These are phyloP conservation scores for Phengaris alcon DNA, from an alignment of 2,888 invertebrate species.

Conservation along the genomic window DNA sequence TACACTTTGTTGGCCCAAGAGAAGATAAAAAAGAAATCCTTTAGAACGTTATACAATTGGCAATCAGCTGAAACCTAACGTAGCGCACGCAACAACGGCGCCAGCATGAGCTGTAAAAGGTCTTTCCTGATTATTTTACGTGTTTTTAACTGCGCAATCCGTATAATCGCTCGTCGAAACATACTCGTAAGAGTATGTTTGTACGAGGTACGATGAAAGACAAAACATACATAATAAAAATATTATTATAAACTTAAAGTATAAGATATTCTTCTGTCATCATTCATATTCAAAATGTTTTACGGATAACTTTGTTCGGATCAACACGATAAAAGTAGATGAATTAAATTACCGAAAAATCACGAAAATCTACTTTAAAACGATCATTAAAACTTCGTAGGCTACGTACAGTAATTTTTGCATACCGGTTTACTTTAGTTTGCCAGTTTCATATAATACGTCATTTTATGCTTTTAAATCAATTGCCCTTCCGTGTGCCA, in stretches of 20 bases:
- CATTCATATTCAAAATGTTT: no score
- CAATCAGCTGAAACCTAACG: neutral
- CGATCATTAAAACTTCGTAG: neutral
- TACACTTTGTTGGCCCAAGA: no score
- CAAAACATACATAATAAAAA: no score
- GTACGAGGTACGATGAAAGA: neutral
- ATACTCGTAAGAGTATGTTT: neutral
- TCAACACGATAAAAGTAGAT: no score
- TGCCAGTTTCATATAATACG: neutral
- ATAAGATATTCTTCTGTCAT: no score
- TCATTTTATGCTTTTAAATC: slow-evolving; percentile 6
- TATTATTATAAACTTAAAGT: no score
- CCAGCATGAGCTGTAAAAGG: slow-evolving; percentile 6
- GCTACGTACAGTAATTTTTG: neutral
- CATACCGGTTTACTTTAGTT: neutral
- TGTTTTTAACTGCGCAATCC: slow-evolving; percentile 2
- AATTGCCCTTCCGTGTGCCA: slow-evolving; percentile 15
- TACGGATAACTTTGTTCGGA: no score
- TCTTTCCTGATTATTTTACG: slow-evolving; percentile 5
- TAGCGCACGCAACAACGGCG: neutral
- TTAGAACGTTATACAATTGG: neutral
- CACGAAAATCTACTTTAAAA: neutral
- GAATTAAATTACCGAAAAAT: neutral
- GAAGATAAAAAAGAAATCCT: no score
- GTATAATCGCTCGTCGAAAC: neutral